Evolutionary conservation across 2,113 vertebrate species (phyloP).

Genomic region (Taurulus bubalis): DNA sequence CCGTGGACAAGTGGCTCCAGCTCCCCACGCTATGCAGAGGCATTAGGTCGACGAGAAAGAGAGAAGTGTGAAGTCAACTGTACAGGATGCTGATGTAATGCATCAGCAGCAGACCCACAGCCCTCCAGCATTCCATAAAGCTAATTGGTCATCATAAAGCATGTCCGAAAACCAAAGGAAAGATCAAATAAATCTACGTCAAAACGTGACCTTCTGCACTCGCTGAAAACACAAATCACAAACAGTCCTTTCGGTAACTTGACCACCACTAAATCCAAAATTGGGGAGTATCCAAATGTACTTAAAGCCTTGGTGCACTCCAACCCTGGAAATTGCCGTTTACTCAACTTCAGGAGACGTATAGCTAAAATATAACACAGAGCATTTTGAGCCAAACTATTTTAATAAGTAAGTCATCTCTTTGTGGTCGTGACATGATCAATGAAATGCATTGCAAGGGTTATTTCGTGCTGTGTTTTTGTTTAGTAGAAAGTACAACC

Average conservation of each 20-base stretch:
- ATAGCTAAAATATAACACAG: not conserved
- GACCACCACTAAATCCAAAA: slow-evolving; percentile 9
- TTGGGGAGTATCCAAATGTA: not conserved
- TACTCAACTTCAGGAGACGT: not conserved
- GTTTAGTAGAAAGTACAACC: too few species aligned
- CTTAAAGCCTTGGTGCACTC: not conserved
- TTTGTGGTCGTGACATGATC: not conserved
- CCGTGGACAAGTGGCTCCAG: not conserved
- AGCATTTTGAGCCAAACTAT: not conserved
- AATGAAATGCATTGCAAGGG: not conserved
- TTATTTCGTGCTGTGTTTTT: too few species aligned
- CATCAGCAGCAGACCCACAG: slow-evolving; percentile 2
- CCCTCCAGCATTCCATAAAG: not conserved
- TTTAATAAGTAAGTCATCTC: not conserved
- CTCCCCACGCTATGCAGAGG: slow-evolving; percentile 6
- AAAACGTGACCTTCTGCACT: not conserved
- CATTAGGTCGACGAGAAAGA: slow-evolving; percentile 9
- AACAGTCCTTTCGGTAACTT: not conserved
- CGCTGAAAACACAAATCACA: slow-evolving; percentile 16
- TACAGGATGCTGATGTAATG: not conserved
- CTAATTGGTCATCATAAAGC: slow-evolving; percentile 22
- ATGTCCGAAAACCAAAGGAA: slow-evolving; percentile 6
- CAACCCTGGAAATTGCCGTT: not conserved
- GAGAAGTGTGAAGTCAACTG: not conserved
- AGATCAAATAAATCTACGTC: not conserved